Evolutionary conservation across 1,140 invertebrate species (phyloP).

Genomic region (Brachionus rotundiformis): DNA sequence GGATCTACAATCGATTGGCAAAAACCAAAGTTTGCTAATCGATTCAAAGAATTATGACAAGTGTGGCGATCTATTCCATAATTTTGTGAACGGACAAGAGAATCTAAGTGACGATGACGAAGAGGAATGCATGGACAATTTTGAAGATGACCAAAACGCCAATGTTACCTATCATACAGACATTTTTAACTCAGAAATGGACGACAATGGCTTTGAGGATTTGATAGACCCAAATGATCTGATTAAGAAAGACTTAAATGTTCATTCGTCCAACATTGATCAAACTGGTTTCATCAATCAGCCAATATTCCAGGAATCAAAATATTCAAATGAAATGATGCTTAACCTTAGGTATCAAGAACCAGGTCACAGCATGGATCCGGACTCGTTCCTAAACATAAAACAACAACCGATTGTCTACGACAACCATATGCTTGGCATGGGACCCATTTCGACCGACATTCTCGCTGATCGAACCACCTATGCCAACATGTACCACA

Average conservation of each 20-base stretch:
- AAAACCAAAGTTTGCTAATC: not conserved
- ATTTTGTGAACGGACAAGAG: not conserved
- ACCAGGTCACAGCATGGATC: not conserved
- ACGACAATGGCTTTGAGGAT: conserved; percentile 11
- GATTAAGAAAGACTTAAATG: not conserved
- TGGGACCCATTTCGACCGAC: not conserved
- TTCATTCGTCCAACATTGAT: not conserved
- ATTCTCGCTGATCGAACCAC: not conserved
- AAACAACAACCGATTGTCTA: not conserved
- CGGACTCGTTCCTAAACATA: not conserved
- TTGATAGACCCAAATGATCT: conserved; percentile 19
- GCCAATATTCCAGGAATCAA: not conserved
- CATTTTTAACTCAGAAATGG: conserved; percentile 30
- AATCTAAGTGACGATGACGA: conserved; percentile 23
- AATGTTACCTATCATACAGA: conserved; percentile 35
- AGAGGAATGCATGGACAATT: not conserved
- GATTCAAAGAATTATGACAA: not conserved
- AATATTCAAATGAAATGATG: conserved; percentile 17
- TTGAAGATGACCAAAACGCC: not conserved
- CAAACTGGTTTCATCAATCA: not conserved
- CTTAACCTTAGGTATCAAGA: not conserved
- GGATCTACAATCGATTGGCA: not conserved
- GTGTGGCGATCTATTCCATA: not conserved
- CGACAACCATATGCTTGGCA: not conserved
- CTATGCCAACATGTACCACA: not conserved